These are phyloP conservation scores for Rattus norvegicus DNA, from an alignment of 2,113 vertebrate species.

Conservation along the genomic window GRCr8 NC_086033.1:89121001-89121500, in stretches of 20 bases:
- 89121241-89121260: background rate
- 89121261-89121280: slow-evolving; percentile 36
- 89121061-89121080: background rate
- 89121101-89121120: background rate
- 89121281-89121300: background rate
- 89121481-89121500: background rate
- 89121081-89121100: background rate
- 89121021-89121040: background rate
- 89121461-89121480: background rate
- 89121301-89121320: slow-evolving; percentile 15
- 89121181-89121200: background rate
- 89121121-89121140: background rate
- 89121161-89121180: background rate
- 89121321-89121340: background rate
- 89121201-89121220: background rate
- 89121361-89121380: slow-evolving; percentile 9
- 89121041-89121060: background rate
- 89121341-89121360: background rate
- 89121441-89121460: background rate
- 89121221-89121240: background rate
- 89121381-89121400: slow-evolving; percentile 47
- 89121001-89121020: background rate
- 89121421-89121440: background rate
- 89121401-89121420: background rate
- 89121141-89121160: background rate